Conservation (phyloP, 2,888 invertebrate species). For the Rapana venosa region DNA sequence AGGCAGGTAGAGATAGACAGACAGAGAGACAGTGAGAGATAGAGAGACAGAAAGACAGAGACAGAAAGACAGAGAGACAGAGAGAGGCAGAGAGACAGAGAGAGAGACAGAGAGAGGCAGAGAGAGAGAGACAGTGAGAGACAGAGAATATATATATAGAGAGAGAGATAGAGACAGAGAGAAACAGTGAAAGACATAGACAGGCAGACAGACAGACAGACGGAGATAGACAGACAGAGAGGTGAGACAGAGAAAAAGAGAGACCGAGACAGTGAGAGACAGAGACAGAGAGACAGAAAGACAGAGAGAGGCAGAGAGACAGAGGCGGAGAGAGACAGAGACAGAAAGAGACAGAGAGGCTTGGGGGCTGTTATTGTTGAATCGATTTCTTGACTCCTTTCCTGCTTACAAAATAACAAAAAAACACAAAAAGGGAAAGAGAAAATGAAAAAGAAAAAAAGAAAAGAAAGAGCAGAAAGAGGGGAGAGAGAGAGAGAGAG, state of each 20-base stretch:
- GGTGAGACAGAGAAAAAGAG: background rate
- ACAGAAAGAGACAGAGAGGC: background rate
- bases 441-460: slow-evolving; percentile 14
- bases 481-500: background rate
- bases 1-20: background rate
- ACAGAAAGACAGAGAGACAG: no score
- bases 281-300: background rate
- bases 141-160: background rate
- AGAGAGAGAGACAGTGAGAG: background rate
- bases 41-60: background rate
- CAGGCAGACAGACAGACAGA: background rate
- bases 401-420: background rate
- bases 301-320: background rate
- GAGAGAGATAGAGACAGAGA: background rate
- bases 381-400: background rate
- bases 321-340: slow-evolving; percentile 1
- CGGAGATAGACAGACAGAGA: slow-evolving; percentile 18
- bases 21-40: background rate
- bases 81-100: background rate
- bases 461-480: background rate
- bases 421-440: background rate
- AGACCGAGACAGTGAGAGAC: background rate
- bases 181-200: background rate
- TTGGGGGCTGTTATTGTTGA: background rate
- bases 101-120: background rate